Percentiles rank a stretch among this genome's conserved stretches.
Conservation (phyloP, 1,140 invertebrate genomes). For the Drosophila lacertosa region DNA sequence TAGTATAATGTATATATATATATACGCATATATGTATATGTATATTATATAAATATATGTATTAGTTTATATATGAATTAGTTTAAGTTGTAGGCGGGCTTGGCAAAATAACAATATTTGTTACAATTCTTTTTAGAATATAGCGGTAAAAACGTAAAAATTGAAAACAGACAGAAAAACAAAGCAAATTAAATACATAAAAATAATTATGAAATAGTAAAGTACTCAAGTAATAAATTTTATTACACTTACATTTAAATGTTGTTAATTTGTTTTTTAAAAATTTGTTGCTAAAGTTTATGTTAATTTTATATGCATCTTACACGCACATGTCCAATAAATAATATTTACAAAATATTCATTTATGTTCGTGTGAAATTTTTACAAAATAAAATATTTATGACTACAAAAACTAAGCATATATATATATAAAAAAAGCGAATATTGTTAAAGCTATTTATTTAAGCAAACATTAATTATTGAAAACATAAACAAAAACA, state of each 20-base stretch:
- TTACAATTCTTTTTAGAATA: constrained; percentile 12
- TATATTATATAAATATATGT: constrained; percentile 14
- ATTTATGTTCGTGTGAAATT: constrained; percentile 27
- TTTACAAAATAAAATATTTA: constrained; percentile 27
- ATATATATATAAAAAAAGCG: constrained; percentile 16
- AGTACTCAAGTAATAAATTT: constrained; percentile 68
- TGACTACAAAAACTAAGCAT: constrained; percentile 2
- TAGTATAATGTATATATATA: constrained; percentile 8
- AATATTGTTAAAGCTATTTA: constrained; percentile 43
- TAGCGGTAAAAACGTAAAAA: constrained; percentile 22
- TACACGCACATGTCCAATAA: constrained; percentile 33
- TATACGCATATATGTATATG: constrained; percentile 10
- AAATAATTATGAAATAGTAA: constrained; percentile 57
- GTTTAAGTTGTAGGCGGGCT: constrained; percentile 61
- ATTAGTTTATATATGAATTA: constrained; percentile 15
- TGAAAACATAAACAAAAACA: constrained; percentile 3
- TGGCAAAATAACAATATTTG: constrained; percentile 55
- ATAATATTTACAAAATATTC: constrained; percentile 42
- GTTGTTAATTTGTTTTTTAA: constrained; percentile 81
- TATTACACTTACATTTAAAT: constrained; percentile 51
- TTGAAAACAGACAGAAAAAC: constrained; percentile 24
- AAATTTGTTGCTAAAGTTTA: constrained; percentile 78
- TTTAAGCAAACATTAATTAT: constrained; percentile 15
- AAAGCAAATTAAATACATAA: constrained; percentile 31
- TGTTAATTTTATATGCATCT: constrained; percentile 49